Evolutionary conservation across 1,140 invertebrate genomes (phyloP).

Genomic region (Pachyrhynchus sulphureomaculatus): DNA sequence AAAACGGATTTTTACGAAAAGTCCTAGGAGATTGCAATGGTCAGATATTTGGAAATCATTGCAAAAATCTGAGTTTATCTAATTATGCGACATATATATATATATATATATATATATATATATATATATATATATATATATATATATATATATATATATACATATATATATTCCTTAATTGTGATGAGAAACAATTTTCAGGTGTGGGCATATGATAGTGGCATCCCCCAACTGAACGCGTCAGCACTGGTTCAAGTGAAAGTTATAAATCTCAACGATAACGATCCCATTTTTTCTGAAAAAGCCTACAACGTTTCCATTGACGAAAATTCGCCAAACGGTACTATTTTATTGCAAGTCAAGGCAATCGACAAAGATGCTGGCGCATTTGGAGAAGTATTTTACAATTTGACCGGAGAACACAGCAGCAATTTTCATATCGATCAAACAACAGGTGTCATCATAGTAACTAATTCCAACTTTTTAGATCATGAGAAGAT

Average conservation of each 20-base stretch:
- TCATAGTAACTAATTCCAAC: slow-evolving; percentile 71
- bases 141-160: too few relatives aligned
- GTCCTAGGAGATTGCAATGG: too few relatives aligned
- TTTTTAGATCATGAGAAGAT: slow-evolving; percentile 78
- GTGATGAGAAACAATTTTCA: too few relatives aligned
- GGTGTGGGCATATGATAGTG: slow-evolving; percentile 78
- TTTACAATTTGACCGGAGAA: slow-evolving; percentile 75
- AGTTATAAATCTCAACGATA: slow-evolving; percentile 85
- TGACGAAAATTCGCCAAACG: slow-evolving; percentile 71
- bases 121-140: too few relatives aligned
- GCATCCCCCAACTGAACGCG: slow-evolving; percentile 71
- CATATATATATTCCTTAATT: too few relatives aligned
- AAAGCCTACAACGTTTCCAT: slow-evolving; percentile 68
- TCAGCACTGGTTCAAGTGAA: slow-evolving; percentile 73
- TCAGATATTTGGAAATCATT: too few relatives aligned
- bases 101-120: too few relatives aligned
- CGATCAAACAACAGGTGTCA: slow-evolving; percentile 70
- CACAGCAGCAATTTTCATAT: slow-evolving; percentile 70
- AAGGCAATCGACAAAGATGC: slow-evolving; percentile 64
- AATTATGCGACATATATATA: too few relatives aligned
- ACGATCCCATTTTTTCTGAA: slow-evolving; percentile 74
- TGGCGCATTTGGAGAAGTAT: slow-evolving; percentile 70
- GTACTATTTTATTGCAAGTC: slow-evolving; percentile 70
- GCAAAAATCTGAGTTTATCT: too few relatives aligned
- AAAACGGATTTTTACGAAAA: too few relatives aligned